Evolutionary conservation across 2,888 invertebrate genomes (phyloP), one percentile per base, ranked within the genome.

Genomic region (Parapristionchus giblindavisi): DNA sequence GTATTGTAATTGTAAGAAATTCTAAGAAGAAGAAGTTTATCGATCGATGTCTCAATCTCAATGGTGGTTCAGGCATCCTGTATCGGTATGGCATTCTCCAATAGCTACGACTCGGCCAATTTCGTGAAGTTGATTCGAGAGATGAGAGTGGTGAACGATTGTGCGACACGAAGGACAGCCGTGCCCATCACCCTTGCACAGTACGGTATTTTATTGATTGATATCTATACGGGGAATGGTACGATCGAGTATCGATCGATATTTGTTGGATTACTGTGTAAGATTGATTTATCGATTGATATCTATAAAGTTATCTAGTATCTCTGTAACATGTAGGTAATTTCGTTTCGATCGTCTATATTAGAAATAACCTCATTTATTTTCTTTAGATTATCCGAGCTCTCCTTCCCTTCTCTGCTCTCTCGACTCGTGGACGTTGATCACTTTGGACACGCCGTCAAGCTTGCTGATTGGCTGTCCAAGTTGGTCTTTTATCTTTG

Each of bases 81-180:
- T 11, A 80, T 82, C 43, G 83, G 83, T 66, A 80, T 82, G 77
- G 80, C 81, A 5, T 82, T 81, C 56, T 77, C 75, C 5, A 76
- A 76, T 0, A 73, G 77, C 17, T 77, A 73, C 11, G 82, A 83
- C 43, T 78, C 82, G 0, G 70, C 74, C 11, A 73, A 78, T 34
- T 75, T 83, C 51, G 78, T 81, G 66, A 75, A 63, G 29, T 79
- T 80, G 1, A 74, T 82, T n/a, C 54, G 77, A 52, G 77, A 76
- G 38, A 78, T 83, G 24, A 61, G 83, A 32, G 78, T 81, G 27
- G 71, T 83, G 14, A 82, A 83, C 51, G 82, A 80, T 34, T 73
- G 81, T 2, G 75, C 77, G 38, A 56, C 54, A 40, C 52, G 72
- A 14, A 71, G 79, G 66, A 78, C 77, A 14, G 83, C 81, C 29